Base-by-base conservation (phyloP, 2,113 vertebrate genomes). In the Cryptotis parvus region DNA sequence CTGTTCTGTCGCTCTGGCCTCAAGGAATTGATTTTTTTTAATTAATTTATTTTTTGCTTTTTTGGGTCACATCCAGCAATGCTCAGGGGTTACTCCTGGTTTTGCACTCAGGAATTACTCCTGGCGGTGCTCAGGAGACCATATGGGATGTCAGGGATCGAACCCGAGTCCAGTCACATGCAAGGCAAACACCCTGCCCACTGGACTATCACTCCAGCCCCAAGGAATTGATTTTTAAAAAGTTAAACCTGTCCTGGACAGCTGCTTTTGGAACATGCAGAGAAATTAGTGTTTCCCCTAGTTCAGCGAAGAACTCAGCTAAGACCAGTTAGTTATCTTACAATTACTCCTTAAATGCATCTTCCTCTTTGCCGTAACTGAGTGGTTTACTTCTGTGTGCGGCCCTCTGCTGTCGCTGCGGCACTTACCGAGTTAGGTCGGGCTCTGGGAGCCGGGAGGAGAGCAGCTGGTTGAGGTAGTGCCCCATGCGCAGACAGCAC, bases 381-480 rank as follows among this genome's bases (percentile, higher is more conserved):
- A 89, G 24, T 63, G 58, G 68, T 75, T 68, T n/a, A 24, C 82
- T 82, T 91, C 33, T 85, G 24, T 90, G 29, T 79, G 87, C 68
- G 45, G 76, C 65, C 80, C 49, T 49, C 68, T 89, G 78, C 87
- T 87, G 80, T 61, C 63, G 91, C 61, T 35, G 9, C 22, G 73
- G 65, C 84, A 58, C 98, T 96, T 98, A 99, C 99, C 98, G 97
- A 87, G 98, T 97, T 27, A 99, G 93, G 70, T 98, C 97, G 80
- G 98, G 98, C 84, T 99, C 98, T 31, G 97, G 94, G 49, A 99
- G 95, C 8, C 99, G 99, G 33, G 93, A 91, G 90, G 97, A 95
- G 27, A 99, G 96, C 9, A 99, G 97, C 96, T 99, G 98, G 96
- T 99, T 99, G 88, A 99, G 98, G 92, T 98, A 98, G 61, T 98